Percentiles rank a stretch among this genome's conserved stretches.
Evolutionary conservation across 2,113 vertebrate genomes (phyloP).

Genomic region (Illadopsis cleaveri): DNA sequence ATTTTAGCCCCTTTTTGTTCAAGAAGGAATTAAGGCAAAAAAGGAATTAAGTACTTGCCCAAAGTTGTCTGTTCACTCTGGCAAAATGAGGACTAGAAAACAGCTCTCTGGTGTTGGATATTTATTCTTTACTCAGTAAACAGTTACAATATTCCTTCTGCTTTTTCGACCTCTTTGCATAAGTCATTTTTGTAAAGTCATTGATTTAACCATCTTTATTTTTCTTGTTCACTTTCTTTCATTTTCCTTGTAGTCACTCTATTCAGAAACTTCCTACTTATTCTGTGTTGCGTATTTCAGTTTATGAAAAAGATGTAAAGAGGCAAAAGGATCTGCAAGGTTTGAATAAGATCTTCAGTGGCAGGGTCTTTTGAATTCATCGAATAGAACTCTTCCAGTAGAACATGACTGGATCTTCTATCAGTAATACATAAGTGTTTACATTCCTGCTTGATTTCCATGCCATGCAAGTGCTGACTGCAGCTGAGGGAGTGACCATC

Average conservation of each 20-base stretch:
- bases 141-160: not conserved
- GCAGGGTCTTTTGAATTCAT: not conserved
- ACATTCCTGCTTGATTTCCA: not conserved
- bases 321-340: not conserved
- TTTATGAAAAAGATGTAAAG: not conserved
- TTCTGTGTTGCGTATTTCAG: not conserved
- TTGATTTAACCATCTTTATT: not conserved
- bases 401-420: not conserved
- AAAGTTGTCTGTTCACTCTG: not conserved
- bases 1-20: not conserved
- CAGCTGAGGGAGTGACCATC: fast-evolving
- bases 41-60: not conserved
- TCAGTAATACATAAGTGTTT: not conserved
- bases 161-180: not conserved
- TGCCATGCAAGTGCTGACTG: not conserved
- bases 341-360: not conserved
- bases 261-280: not conserved
- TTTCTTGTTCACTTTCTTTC: not conserved
- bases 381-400: not conserved
- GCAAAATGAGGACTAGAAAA: not conserved
- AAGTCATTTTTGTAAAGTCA: not conserved
- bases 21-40: not conserved
- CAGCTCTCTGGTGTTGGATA: not conserved
- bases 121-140: not conserved
- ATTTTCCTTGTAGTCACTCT: not conserved